Base-by-base conservation (phyloP, 2,888 invertebrate species). In the Philereme transversata region DNA sequence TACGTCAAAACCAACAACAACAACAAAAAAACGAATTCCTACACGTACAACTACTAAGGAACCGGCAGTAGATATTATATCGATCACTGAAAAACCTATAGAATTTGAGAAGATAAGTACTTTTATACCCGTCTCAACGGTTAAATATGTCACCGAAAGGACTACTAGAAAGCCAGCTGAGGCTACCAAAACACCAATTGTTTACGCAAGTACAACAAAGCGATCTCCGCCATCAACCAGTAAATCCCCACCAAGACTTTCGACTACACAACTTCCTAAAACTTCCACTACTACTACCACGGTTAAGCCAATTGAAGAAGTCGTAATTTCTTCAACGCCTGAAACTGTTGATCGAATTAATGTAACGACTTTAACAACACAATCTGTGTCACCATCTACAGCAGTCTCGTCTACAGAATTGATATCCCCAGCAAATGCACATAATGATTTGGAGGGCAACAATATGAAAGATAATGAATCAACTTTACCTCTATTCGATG, bases 341-440 rank as follows among this genome's bases (percentile, higher is more conserved):
- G 75, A 71, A 64, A 71, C 78, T 55, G 81, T 69, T 55, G 86
- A 88, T 34, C 88, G 79, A 76, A 62, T 71, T 0, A 90, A 90
- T 73, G 54, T 75, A 0, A 91, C 90, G 9, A 91, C 89, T 7
- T 75, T 90, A 49, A 91, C 90, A 4, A 91, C 91, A 46, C 91
- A 92, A 70, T 91, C 92, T 34, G 83, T 90, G 4, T 88, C 89
- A 33, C 88, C 90, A 36, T 90, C 89, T 10, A 87, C 87, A 35
- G 81, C 86, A 10, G 74, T 78, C 5, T 82, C 88, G 10, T 83
- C 88, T 5, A 88, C 87, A 11, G 85, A 88, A 77, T 75, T 82
- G 47, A 71, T 79, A 51, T 73, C 81, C 45, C 50, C 74, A 43
- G 77, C 76, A 58, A 77, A 79, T 35, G 11, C 46, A 10, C 49